Conservation (phyloP, 1,140 invertebrate genomes). For the Cydia pomonella region DNA sequence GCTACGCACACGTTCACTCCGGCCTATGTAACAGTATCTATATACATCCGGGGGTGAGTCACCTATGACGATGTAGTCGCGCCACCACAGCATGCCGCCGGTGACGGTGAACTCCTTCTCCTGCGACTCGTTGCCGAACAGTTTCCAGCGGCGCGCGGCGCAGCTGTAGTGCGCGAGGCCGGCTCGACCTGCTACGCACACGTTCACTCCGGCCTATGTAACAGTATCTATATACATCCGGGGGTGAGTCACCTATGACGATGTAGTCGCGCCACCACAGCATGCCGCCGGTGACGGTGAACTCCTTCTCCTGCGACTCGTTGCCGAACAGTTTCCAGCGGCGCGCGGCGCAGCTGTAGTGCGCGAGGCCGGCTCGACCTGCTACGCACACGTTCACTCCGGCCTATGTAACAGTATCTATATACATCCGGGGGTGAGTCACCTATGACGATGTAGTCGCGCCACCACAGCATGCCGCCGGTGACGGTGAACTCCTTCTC, state of each 20-base stretch:
- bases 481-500: too few relatives aligned
- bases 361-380: constrained; percentile 88
- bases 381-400: constrained; percentile 94
- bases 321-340: constrained; percentile 79
- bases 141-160: constrained; percentile 94
- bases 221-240: constrained; percentile 88
- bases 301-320: constrained; percentile 98
- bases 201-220: constrained; percentile 93
- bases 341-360: too few relatives aligned
- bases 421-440: too few relatives aligned
- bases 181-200: constrained; percentile 96
- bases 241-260: background rate
- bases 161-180: constrained; percentile 97
- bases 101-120: constrained; percentile 98
- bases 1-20: too few relatives aligned
- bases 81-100: constrained; percentile 98
- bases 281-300: constrained; percentile 97
- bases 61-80: constrained; percentile 86
- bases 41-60: background rate
- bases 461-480: constrained; percentile 77
- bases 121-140: constrained; percentile 99
- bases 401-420: too few relatives aligned
- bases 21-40: too few relatives aligned
- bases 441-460: too few relatives aligned
- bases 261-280: constrained; percentile 88